Evolutionary conservation across 2,113 vertebrate species (phyloP).

Genomic region (Apteryx mantelli): DNA sequence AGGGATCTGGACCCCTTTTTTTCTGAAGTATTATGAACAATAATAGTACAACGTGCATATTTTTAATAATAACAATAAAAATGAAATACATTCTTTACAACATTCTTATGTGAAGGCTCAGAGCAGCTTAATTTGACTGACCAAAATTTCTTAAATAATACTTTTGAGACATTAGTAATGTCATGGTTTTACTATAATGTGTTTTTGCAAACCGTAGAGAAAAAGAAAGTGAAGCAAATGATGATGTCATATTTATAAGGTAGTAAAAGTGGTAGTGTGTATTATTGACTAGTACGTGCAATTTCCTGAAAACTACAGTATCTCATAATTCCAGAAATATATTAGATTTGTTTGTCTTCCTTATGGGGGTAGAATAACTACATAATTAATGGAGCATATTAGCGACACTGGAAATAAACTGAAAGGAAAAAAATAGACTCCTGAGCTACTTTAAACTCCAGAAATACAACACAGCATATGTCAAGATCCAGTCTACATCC

Average conservation of each 20-base stretch:
- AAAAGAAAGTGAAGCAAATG: background rate
- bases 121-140: background rate
- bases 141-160: background rate
- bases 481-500: conserved; percentile 1
- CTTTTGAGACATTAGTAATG: background rate
- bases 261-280: background rate
- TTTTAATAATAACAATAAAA: conserved; percentile 13
- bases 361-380: background rate
- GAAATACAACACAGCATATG: background rate
- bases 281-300: background rate
- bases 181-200: background rate
- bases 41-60: background rate
- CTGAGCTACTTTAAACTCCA: conserved; percentile 11
- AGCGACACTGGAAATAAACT: conserved; percentile 9
- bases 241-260: background rate
- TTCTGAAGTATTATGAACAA: background rate
- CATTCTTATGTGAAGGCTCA: background rate
- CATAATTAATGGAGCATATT: conserved; percentile 1
- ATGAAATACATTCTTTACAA: background rate
- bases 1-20: background rate
- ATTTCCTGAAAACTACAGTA: background rate
- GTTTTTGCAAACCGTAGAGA: background rate
- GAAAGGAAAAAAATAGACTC: conserved; percentile 1
- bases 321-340: background rate
- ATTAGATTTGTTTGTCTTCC: background rate